Base-by-base conservation (phyloP, 2,888 invertebrate species). In the Spisula solida region DNA sequence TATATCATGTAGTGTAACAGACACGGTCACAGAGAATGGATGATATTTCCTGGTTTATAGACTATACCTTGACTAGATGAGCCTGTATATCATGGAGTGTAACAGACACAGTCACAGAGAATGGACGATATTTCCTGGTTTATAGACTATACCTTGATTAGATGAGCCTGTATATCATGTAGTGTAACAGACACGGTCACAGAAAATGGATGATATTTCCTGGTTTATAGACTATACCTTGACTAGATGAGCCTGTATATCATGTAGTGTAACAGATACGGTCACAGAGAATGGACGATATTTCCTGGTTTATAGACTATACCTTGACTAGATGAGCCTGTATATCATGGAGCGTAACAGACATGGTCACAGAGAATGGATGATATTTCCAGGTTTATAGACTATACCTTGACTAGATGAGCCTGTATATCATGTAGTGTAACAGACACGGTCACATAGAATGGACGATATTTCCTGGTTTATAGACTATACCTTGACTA, bases 31-130 rank as follows among this genome's bases (percentile, higher is more conserved):
- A 94, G 99, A 98, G 83, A 99, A 97, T 0, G 99, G 99, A 66
- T 99, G 97, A 96, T 98, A 99, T 80, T 98, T 97, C 80, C 99
- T 97, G 8, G 98, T n/a, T n/a, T n/a, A n/a, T n/a, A n/a, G n/a
- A n/a, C n/a, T n/a, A n/a, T n/a, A n/a, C n/a, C n/a, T n/a, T n/a
- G 12, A 99, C 97, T 90, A 99, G 97, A 97, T 99, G 99, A 0
- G 98, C 99, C 96, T 99, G 99, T 93, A 99, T 98, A 95, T 99
- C 99, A 96, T 99, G 99, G 96, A 99, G 98, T 25, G 98, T 99
- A 48, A 99, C 98, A 0, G 99, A 98, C 0, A 99, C 98, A 29
- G 98, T 98, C 0, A 99, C 99, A 94, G 99, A 98, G 83, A 99
- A 97, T 0, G 99, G 99, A 66, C 99, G 97, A 96, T 98, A 99